These are phyloP conservation scores for Psettodes erumei DNA, from an alignment of 2,113 vertebrate species.

Conservation along the genomic window DNA sequence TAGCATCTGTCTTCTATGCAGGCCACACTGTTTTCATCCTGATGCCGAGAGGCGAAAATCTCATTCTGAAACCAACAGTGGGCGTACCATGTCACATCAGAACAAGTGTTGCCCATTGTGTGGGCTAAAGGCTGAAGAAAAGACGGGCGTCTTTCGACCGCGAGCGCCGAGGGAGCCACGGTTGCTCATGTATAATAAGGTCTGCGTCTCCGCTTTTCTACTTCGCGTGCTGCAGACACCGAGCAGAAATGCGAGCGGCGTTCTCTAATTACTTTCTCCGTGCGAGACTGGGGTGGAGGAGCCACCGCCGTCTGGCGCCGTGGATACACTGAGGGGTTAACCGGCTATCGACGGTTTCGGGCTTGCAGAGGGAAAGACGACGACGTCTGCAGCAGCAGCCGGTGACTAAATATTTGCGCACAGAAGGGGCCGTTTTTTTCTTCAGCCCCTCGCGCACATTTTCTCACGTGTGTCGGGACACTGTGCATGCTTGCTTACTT, in stretches of 20 bases:
- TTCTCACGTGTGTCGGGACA: not conserved
- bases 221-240: not conserved
- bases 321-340: slow-evolving; percentile 32
- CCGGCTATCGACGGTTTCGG: slow-evolving; percentile 32
- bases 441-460: slow-evolving; percentile 9
- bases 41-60: slow-evolving; percentile 98
- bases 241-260: not conserved
- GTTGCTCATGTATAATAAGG: slow-evolving; percentile 25
- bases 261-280: not conserved
- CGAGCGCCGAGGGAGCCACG: not conserved
- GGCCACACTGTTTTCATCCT: slow-evolving; percentile 99
- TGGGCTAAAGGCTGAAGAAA: slow-evolving; percentile 21
- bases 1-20: slow-evolving; percentile 99
- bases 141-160: not conserved
- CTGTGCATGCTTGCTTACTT: not conserved
- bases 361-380: slow-evolving; percentile 50
- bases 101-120: slow-evolving; percentile 19
- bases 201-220: not conserved
- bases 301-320: slow-evolving; percentile 37
- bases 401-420: not conserved
- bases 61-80: slow-evolving; percentile 89
- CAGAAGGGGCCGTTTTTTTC: not conserved
- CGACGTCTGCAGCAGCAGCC: slow-evolving; percentile 42
- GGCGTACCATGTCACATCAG: slow-evolving; percentile 63
- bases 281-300: slow-evolving; percentile 6